Evolutionary conservation across 2,797 vertebrate species (phyloP).

Genomic region (Vireo griseus): DNA sequence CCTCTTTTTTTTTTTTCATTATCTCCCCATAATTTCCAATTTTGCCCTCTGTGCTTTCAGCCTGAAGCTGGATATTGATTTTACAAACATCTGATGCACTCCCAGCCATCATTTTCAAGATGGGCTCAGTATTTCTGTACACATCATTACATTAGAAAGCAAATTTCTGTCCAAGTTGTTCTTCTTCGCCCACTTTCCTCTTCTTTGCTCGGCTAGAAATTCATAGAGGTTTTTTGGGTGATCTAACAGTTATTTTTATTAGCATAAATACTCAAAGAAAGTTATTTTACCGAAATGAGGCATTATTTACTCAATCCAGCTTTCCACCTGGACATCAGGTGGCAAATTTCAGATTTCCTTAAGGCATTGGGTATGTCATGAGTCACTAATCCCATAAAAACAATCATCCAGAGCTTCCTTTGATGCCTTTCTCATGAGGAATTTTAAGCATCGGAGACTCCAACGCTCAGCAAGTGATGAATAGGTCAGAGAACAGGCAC

Average conservation of each 20-base stretch:
- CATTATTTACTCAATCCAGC: not conserved
- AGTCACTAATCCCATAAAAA: not conserved
- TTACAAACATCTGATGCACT: not conserved
- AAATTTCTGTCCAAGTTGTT: not conserved
- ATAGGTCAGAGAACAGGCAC: not conserved
- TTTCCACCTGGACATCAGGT: not conserved
- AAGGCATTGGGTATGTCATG: not conserved
- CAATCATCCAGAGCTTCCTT: not conserved
- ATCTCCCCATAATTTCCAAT: not conserved
- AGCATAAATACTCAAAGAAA: not conserved
- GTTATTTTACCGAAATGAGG: not conserved
- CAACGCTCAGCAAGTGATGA: not conserved
- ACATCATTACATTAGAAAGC: not conserved
- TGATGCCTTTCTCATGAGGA: not conserved
- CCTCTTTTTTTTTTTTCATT: not conserved
- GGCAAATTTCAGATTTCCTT: not conserved
- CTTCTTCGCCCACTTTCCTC: not conserved
- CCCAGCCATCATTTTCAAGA: not conserved
- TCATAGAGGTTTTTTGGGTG: not conserved
- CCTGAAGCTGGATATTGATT: not conserved
- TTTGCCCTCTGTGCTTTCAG: not conserved
- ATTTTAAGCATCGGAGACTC: not conserved
- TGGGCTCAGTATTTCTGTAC: not conserved
- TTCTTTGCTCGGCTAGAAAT: not conserved
- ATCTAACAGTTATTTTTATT: not conserved